phyloP scores from a whole-genome alignment of 2,888 invertebrate species.

The Oscheius onirici region DNA sequence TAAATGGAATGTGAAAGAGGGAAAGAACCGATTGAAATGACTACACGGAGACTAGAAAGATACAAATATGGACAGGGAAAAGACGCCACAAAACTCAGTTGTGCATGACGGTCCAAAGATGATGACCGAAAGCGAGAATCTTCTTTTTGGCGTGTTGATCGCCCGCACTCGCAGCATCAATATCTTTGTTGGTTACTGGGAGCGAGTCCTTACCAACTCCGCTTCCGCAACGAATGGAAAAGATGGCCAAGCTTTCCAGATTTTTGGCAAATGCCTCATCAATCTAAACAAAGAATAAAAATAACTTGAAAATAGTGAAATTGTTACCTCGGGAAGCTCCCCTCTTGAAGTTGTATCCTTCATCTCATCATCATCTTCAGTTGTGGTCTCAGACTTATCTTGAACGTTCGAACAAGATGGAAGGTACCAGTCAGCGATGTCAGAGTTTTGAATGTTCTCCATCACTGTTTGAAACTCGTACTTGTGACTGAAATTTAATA shows the following conservation, averaged over 20 bases:
- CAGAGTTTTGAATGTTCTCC: slow-evolving; percentile 14
- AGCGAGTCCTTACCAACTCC: not conserved
- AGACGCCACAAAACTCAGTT: not conserved
- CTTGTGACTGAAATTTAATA: slow-evolving; percentile 5
- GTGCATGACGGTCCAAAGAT: slow-evolving; percentile 14
- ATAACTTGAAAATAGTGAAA: not conserved
- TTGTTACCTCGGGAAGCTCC: not conserved
- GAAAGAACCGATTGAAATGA: not conserved
- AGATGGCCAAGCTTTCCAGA: slow-evolving; percentile 11
- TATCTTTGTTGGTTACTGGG: slow-evolving; percentile 1
- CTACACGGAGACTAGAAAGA: not conserved
- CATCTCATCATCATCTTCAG: not conserved
- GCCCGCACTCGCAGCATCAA: slow-evolving; percentile 7
- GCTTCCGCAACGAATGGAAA: slow-evolving; percentile 5
- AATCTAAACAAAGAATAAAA: not conserved
- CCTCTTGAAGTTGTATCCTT: not conserved
- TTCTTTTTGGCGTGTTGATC: slow-evolving; percentile 12
- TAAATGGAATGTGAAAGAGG: not conserved
- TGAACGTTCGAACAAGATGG: not conserved
- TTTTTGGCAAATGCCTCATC: slow-evolving; percentile 12
- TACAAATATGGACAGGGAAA: not conserved
- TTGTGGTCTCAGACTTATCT: not conserved
- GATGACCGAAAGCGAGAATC: slow-evolving; percentile 6
- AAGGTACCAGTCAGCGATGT: slow-evolving; percentile 16
- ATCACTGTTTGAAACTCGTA: slow-evolving; percentile 31